Base-by-base conservation (phyloP, 2,888 invertebrate genomes). In the Apodemia zela region DNA sequence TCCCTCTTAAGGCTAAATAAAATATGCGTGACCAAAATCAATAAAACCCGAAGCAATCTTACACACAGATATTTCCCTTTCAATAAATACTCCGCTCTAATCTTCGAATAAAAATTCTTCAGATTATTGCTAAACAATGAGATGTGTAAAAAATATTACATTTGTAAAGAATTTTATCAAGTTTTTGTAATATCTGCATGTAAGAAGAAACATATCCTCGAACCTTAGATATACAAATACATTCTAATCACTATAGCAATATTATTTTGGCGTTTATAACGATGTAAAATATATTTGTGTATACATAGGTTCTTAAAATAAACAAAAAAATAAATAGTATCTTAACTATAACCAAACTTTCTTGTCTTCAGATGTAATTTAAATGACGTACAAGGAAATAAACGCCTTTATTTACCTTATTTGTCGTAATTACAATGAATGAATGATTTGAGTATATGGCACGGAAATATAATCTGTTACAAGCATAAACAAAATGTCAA, bases 391-490 rank as follows among this genome's bases (percentile, higher is more conserved):
- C 18, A 51, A 51, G 21, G 51, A 51, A 51, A 49, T 18, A 49
- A 18, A 51, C 51, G 64, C 64, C 60, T 63, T 65, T 59, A 61
- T 18, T 51, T 62, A 25, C 29, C 38, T 35, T 42, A 54, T 61
- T 64, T 57, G 17, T 42, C 60, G 49, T 17, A 63, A 63, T 59
- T 38, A 38, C 38, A 38, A 38, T 38, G 38, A 63, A 65, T 63
- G 59, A 62, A 65, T 67, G 65, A 69, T 62, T 63, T 66, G 67
- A 64, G 66, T 42, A 63, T 68, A 69, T 69, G 69, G 69, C 69
- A 70, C 69, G 66, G 68, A 67, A 64, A 65, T 63, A 42, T 42
- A 49, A 61, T 49, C 38, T 45, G 60, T 25, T 21, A 45, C 1
- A 60, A 45, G 60, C 51, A 51, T 42, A 18, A 60, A 21, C 15